Percentiles rank a stretch among this genome's conserved stretches.
These are phyloP conservation scores for Caenorhabditis afra DNA, from an alignment of 2,888 invertebrate species.

Conservation along the genomic window DNA sequence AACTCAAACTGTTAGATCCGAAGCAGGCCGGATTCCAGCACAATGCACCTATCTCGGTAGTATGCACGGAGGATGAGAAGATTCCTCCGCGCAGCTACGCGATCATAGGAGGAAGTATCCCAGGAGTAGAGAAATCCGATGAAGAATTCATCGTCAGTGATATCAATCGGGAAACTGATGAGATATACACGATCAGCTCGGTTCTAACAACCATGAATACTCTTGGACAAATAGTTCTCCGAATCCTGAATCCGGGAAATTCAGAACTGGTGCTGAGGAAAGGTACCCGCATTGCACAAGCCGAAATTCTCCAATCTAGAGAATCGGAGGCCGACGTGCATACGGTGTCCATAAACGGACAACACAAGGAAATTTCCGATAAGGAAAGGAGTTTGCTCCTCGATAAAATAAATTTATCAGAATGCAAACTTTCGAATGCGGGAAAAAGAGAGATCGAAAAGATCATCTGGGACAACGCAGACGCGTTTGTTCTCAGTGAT, in stretches of 20 bases:
- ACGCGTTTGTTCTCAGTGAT: constrained; percentile 36
- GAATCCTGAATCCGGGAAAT: constrained; percentile 12
- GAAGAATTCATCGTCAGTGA: constrained; percentile 3
- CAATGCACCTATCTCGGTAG: too few species aligned
- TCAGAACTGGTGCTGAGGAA: not conserved
- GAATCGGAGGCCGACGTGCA: too few species aligned
- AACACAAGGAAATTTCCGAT: not conserved
- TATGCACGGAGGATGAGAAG: constrained; percentile 1
- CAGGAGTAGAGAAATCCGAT: not conserved
- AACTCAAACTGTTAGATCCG: constrained; percentile 3
- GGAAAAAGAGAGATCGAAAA: constrained; percentile 2
- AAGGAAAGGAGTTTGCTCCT: not conserved
- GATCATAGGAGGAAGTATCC: not conserved
- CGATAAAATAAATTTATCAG: not conserved
- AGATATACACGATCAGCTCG: not conserved
- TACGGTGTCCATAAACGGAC: not conserved
- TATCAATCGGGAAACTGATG: constrained; percentile 3
- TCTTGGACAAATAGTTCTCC: not conserved
- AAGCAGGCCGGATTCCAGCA: not conserved
- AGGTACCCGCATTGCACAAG: constrained; percentile 4
- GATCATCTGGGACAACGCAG: not conserved
- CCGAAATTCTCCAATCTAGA: not conserved
- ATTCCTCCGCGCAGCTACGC: not conserved
- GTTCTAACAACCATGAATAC: not conserved
- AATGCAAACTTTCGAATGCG: not conserved